Evolutionary conservation across 2,113 vertebrate species (phyloP).

Genomic region (Mastomys natalensis): DNA sequence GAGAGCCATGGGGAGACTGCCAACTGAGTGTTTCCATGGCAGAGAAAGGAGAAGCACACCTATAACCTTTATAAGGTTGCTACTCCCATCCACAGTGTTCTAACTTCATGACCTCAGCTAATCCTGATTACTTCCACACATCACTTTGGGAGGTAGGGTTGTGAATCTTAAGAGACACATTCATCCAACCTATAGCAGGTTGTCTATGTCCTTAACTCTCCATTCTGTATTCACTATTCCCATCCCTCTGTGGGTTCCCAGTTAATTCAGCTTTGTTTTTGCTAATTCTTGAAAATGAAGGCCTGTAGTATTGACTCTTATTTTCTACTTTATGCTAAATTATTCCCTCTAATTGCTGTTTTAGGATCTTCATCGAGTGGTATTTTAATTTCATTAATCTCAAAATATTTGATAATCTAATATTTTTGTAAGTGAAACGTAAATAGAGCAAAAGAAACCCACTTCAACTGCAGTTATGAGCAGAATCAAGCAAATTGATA

Average conservation of each 20-base stretch:
- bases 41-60: background rate
- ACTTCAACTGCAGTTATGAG: background rate
- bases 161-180: background rate
- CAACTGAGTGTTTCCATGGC: background rate
- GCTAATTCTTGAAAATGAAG: background rate
- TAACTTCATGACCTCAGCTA: background rate
- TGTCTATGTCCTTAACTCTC: background rate
- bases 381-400: background rate
- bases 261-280: background rate
- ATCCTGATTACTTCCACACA: background rate
- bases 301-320: too few species aligned
- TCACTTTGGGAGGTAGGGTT: background rate
- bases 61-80: background rate
- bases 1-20: background rate
- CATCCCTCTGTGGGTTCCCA: background rate
- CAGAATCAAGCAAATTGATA: background rate
- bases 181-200: background rate
- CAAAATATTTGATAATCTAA: background rate
- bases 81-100: background rate
- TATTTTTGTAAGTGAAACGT: background rate
- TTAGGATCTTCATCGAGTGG: background rate
- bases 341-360: background rate
- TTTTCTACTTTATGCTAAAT: background rate
- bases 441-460: background rate
- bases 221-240: background rate